These are phyloP conservation scores for Tapirus terrestris DNA, from an alignment of 2,113 vertebrate species.

Conservation along the genomic window DNA sequence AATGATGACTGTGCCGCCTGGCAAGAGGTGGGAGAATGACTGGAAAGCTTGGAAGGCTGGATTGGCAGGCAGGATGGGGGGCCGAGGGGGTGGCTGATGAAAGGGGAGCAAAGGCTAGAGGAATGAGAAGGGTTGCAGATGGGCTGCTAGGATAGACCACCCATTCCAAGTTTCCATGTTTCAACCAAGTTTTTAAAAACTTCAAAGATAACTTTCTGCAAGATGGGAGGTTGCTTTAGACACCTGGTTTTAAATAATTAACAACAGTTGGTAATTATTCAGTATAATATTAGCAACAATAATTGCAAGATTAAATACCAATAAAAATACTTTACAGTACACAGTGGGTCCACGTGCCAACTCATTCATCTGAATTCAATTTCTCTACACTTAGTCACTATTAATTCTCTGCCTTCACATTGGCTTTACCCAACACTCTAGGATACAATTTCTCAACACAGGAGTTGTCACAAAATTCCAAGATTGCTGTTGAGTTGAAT, in stretches of 20 bases:
- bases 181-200: not conserved
- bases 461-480: not conserved
- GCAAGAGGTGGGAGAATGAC: not conserved
- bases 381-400: not conserved
- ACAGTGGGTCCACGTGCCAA: not conserved
- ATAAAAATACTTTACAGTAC: not conserved
- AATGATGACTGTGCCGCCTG: not conserved
- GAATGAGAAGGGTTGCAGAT: not conserved
- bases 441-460: not conserved
- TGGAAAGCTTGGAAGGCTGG: not conserved
- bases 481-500: not conserved
- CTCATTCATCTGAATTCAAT: not conserved
- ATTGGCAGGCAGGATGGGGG: not conserved
- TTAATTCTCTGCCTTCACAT: not conserved
- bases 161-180: not conserved
- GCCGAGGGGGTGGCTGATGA: not conserved
- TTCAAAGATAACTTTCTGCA: slow-evolving; percentile 47
- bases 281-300: slow-evolving; percentile 34
- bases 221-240: not conserved
- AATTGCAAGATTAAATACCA: slow-evolving; percentile 24
- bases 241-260: slow-evolving; percentile 28
- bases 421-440: not conserved
- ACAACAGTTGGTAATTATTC: slow-evolving; percentile 3
- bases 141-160: not conserved
- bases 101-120: slow-evolving; percentile 19